These are phyloP conservation scores for Polydrusus pterygomalis DNA, from an alignment of 2,888 invertebrate genomes.

Conservation along the genomic window DNA sequence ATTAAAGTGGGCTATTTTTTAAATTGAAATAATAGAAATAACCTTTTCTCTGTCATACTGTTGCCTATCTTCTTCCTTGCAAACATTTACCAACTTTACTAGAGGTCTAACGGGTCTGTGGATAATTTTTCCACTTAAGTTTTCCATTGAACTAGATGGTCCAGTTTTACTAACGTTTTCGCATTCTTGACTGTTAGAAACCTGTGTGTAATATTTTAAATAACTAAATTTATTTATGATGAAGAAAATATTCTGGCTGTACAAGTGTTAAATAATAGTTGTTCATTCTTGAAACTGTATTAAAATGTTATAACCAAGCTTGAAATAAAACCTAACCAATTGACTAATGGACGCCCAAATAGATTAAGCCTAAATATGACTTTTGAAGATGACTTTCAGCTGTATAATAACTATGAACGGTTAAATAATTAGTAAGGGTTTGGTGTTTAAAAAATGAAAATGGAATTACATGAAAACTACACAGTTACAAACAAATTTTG, in stretches of 20 bases:
- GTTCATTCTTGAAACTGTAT: too few species aligned
- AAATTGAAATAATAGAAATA: not conserved
- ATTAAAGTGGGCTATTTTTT: not conserved
- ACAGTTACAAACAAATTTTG: too few species aligned
- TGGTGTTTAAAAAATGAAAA: too few species aligned
- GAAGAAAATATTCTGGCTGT: not conserved
- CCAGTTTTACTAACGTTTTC: not conserved
- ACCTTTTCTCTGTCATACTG: slow-evolving; percentile 14
- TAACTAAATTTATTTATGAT: not conserved
- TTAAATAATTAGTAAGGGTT: too few species aligned
- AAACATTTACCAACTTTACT: slow-evolving; percentile 9
- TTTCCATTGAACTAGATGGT: slow-evolving; percentile 4
- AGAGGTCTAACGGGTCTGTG: not conserved
- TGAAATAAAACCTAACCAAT: too few species aligned
- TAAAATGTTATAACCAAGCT: too few species aligned
- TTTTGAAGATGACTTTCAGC: too few species aligned
- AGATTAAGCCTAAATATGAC: too few species aligned
- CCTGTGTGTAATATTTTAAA: slow-evolving; percentile 4
- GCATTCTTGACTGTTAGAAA: not conserved
- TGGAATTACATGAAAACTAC: too few species aligned
- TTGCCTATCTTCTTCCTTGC: slow-evolving; percentile 15
- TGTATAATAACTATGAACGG: too few species aligned
- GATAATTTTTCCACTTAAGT: slow-evolving; percentile 15
- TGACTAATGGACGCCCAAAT: too few species aligned
- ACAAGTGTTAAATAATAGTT: too few species aligned